These are phyloP conservation scores for Enteromius unitaeniatus DNA, from an alignment of 2,797 vertebrate species.

Conservation along the genomic window DNA sequence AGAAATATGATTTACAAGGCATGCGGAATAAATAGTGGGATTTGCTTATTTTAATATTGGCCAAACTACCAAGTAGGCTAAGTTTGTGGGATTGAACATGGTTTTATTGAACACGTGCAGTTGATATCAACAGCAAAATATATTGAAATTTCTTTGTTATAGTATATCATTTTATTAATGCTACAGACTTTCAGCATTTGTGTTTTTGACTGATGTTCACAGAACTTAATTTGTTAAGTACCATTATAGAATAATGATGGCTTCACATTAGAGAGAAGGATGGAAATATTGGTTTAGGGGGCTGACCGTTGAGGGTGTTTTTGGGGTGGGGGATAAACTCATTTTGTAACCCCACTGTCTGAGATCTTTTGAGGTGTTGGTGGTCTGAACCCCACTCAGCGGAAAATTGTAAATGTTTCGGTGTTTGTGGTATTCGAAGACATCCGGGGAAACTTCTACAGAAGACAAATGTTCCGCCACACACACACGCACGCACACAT, in stretches of 20 bases:
- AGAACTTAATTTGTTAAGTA: neutral
- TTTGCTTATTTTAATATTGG: neutral
- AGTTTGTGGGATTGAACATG: neutral
- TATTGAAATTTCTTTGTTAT: neutral
- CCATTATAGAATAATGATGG: constrained; percentile 6
- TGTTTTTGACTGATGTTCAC: neutral
- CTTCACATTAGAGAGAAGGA: neutral
- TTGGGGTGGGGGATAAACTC: constrained; percentile 27
- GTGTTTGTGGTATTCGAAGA: constrained; percentile 39
- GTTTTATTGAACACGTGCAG: neutral
- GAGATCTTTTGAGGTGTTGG: constrained; percentile 1
- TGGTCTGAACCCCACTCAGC: constrained; percentile 28
- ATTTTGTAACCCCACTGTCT: constrained; percentile 36
- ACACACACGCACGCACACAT: neutral
- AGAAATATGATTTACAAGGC: neutral
- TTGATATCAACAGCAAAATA: neutral
- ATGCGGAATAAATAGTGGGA: neutral
- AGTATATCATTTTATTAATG: neutral
- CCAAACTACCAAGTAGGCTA: neutral
- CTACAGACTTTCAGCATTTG: neutral
- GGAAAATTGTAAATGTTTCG: constrained; percentile 6
- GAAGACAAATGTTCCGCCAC: constrained; percentile 27
- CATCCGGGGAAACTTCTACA: constrained; percentile 35
- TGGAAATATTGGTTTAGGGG: constrained; percentile 19
- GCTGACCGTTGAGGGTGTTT: neutral